Evolutionary conservation across 1,140 invertebrate genomes (phyloP), one percentile per base, ranked within the genome.

Genomic region (Cepaea nemoralis): DNA sequence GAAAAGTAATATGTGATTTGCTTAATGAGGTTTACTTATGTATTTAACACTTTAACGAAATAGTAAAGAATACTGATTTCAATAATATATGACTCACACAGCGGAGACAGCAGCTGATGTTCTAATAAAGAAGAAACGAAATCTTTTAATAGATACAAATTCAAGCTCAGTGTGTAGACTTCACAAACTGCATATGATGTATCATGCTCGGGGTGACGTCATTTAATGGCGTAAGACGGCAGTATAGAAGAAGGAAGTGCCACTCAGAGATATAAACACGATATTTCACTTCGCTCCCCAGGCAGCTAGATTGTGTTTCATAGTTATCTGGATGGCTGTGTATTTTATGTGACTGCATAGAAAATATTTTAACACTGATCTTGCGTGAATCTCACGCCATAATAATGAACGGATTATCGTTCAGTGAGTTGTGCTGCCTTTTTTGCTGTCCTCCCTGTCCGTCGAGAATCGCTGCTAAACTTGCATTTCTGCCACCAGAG

Each of bases 361-460:
- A 70, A 33, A 14, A 70, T 40, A 33, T 35, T 33, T 70, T 67
- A 10, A 8, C n/a, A n/a, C n/a, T n/a, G n/a, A n/a, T n/a, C 37
- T 42, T 19, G 5, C 22, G 50, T 40, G 12, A 67, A 19, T 31
- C 45, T 27, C 39, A 40, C 1, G 12, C 35, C n/a, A 84, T 82
- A 73, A 85, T 66, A 24, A 91, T 91, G 91, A 91, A 91, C 85
- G 90, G 90, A 76, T 85, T 91, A 77, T 90, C 90, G 27, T 87
- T 91, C 76, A 91, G 96, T 94, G 98, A 99, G 93, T 94, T 99
- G 87, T 99, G 98, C 94, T 98, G 97, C 92, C 94, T 99, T 89
- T 99, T 99, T 93, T 99, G 99, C 94, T 99, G 98, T 94, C 99
- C 99, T 88, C 99, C 99, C 88, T 99, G 97, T 93, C 99, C 99